phyloP scores from a whole-genome alignment of 2,888 invertebrate species.

The Chymomyza amoena region DNA sequence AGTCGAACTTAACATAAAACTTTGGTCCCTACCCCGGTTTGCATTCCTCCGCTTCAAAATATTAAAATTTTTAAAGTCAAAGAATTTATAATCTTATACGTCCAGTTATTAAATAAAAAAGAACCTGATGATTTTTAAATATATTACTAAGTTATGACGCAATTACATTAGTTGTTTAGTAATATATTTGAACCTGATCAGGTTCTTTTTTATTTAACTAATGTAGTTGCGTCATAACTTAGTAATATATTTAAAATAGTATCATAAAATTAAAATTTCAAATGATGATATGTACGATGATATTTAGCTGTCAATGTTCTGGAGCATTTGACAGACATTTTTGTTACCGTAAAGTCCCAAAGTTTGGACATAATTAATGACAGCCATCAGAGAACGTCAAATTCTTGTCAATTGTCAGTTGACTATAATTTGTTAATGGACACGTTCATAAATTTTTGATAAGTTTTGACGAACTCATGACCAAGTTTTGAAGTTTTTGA shows the following conservation, averaged over 20 bases:
- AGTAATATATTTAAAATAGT: neutral
- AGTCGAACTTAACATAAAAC: too few species aligned
- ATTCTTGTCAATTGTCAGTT: slow-evolving; percentile 1
- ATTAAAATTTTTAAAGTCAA: too few species aligned
- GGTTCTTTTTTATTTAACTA: too few species aligned
- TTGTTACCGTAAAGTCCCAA: neutral
- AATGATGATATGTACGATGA: neutral
- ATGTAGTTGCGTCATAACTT: neutral
- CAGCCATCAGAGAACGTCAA: neutral
- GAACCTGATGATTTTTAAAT: neutral
- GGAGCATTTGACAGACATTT: neutral
- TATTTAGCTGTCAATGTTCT: neutral
- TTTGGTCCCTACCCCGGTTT: too few species aligned
- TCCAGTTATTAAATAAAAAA: too few species aligned
- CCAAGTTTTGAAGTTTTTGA: slow-evolving; percentile 18
- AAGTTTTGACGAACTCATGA: slow-evolving; percentile 23
- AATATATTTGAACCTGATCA: too few species aligned
- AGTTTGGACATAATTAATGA: neutral
- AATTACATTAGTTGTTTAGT: too few species aligned
- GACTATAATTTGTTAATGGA: neutral
- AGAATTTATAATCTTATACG: too few species aligned
- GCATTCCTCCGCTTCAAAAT: too few species aligned
- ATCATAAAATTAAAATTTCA: neutral
- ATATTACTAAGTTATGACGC: neutral
- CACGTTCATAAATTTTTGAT: slow-evolving; percentile 20